Evolutionary conservation across 2,888 invertebrate species (phyloP).

Genomic region (Drosophila nr. fundita): DNA sequence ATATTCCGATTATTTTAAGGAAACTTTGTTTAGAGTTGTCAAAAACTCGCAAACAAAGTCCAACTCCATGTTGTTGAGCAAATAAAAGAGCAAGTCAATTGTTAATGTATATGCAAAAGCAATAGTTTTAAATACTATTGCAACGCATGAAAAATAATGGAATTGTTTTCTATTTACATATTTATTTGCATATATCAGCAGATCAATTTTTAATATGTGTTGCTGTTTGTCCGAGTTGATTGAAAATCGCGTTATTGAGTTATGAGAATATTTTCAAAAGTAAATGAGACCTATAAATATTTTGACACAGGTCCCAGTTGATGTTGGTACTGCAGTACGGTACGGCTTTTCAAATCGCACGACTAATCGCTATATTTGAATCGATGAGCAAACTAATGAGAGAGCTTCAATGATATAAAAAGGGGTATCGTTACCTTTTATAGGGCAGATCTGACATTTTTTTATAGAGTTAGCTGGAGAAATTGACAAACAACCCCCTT

Average conservation of each 20-base stretch:
- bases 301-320: background rate
- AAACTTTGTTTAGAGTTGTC: too few species aligned
- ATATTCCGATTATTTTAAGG: too few species aligned
- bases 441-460: background rate
- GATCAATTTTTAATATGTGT: background rate
- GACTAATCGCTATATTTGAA: too few species aligned
- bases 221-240: too few species aligned
- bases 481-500: too few species aligned
- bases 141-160: background rate
- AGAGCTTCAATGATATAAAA: background rate
- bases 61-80: slow-evolving; percentile 6
- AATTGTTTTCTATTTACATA: background rate
- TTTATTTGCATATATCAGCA: background rate
- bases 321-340: too few species aligned
- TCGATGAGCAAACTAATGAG: too few species aligned
- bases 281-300: background rate
- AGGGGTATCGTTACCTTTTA: too few species aligned
- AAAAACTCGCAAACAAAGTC: too few species aligned
- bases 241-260: background rate
- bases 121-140: background rate
- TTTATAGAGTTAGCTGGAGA: too few species aligned
- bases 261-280: background rate
- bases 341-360: too few species aligned
- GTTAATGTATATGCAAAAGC: background rate
- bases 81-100: slow-evolving; percentile 28